These are phyloP conservation scores for Fissipunctia ypsillon DNA, from an alignment of 2,888 invertebrate species.

Conservation along the genomic window DNA sequence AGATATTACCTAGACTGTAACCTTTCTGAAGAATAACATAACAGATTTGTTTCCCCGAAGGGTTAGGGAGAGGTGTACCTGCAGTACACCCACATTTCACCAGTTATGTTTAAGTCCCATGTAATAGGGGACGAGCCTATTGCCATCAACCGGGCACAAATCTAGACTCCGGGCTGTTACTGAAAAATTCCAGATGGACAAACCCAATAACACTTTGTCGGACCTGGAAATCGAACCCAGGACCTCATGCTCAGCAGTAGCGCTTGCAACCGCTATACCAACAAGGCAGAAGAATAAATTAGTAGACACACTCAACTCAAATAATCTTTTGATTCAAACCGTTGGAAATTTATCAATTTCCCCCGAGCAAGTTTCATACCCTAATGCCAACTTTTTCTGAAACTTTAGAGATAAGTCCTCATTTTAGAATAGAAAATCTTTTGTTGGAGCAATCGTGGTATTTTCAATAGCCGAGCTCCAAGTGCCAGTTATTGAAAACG, in stretches of 20 bases:
- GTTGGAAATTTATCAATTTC: conserved; percentile 73
- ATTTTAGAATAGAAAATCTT: conserved; percentile 68
- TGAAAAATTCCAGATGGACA: not conserved
- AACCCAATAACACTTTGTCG: not conserved
- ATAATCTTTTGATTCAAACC: conserved; percentile 76
- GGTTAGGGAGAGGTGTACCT: too few species aligned
- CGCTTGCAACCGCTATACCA: not conserved
- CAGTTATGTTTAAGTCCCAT: not conserved
- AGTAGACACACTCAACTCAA: conserved; percentile 58
- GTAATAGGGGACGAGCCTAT: not conserved
- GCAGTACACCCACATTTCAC: too few species aligned
- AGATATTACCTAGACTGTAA: not conserved
- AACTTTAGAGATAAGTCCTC: conserved; percentile 67
- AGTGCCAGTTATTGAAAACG: conserved; percentile 58
- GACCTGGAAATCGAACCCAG: not conserved
- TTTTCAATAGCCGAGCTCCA: conserved; percentile 59
- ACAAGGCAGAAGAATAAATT: not conserved
- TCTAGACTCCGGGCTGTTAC: not conserved
- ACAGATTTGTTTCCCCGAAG: not conserved
- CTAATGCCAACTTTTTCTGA: conserved; percentile 36
- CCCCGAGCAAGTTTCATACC: conserved; percentile 50
- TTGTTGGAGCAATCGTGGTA: conserved; percentile 59
- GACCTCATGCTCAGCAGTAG: not conserved
- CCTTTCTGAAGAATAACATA: not conserved
- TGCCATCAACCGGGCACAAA: not conserved